Evolutionary conservation across 2,113 vertebrate species (phyloP).

Genomic region (Ramphastos sulfuratus): DNA sequence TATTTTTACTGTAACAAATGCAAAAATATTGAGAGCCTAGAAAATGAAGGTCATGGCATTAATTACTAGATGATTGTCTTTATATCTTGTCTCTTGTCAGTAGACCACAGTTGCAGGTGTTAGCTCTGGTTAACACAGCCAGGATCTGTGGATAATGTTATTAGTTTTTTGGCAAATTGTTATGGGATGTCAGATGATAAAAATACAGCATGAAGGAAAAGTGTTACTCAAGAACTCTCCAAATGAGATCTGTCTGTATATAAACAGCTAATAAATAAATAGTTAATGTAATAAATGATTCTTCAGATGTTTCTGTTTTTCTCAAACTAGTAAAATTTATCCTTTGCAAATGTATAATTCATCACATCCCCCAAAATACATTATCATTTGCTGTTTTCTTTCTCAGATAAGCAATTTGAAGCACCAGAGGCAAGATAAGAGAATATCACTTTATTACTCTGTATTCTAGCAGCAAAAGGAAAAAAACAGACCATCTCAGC

Average conservation of each 20-base stretch:
- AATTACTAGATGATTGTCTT: background rate
- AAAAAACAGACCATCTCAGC: background rate
- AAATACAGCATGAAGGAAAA: too few relatives aligned
- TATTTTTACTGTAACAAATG: background rate
- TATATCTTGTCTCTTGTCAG: background rate
- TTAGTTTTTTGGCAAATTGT: background rate
- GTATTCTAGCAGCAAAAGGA: background rate
- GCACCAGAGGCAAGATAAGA: background rate
- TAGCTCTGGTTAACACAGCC: background rate
- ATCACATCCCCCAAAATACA: background rate
- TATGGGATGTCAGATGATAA: background rate
- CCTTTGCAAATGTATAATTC: background rate
- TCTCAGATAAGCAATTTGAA: background rate
- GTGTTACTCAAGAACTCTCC: background rate
- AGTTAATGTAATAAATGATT: background rate
- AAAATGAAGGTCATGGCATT: background rate
- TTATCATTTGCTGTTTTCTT: background rate
- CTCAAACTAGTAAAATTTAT: background rate
- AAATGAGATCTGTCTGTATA: background rate
- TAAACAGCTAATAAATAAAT: background rate
- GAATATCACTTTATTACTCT: background rate
- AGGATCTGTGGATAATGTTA: background rate
- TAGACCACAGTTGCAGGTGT: background rate
- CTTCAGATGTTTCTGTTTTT: background rate
- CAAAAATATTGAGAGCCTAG: background rate